Conservation (phyloP, 2,888 invertebrate species). For the Cistogaster globosa region DNA sequence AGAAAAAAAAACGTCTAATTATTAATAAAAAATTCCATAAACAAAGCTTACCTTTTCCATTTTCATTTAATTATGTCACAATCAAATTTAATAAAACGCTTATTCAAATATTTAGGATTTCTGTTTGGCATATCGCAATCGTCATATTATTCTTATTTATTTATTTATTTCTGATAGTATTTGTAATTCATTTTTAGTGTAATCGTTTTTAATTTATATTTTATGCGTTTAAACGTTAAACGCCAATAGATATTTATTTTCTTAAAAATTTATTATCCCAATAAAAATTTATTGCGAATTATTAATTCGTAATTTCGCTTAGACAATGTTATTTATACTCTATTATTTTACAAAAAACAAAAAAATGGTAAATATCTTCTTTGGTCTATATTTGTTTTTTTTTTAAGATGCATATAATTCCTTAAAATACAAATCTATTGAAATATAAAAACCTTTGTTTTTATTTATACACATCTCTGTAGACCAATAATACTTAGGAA, state of each 20-base stretch:
- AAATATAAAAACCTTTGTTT: not conserved
- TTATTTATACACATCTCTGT: not conserved
- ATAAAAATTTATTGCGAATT: slow-evolving; percentile 22
- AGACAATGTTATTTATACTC: slow-evolving; percentile 8
- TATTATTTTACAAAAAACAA: slow-evolving; percentile 18
- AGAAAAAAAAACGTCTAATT: too few species aligned
- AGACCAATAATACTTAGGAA: slow-evolving; percentile 6
- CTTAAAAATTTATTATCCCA: slow-evolving; percentile 18
- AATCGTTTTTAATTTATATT: slow-evolving; percentile 32
- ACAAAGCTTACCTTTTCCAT: not conserved
- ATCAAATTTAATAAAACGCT: slow-evolving; percentile 34
- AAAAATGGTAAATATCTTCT: not conserved
- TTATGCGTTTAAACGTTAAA: slow-evolving; percentile 46
- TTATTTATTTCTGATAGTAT: slow-evolving; percentile 34
- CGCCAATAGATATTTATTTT: slow-evolving; percentile 4
- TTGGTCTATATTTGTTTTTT: not conserved
- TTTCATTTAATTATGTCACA: not conserved
- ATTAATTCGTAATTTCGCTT: slow-evolving; percentile 12
- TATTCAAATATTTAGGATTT: slow-evolving; percentile 24
- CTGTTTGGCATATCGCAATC: slow-evolving; percentile 59
- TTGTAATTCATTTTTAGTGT: slow-evolving; percentile 18
- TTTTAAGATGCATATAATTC: too few species aligned
- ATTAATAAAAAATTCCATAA: too few species aligned
- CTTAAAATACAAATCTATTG: not conserved
- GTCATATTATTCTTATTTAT: slow-evolving; percentile 49